phyloP scores from a whole-genome alignment of 2,888 invertebrate genomes.

The Caenorhabditis sp. region DNA sequence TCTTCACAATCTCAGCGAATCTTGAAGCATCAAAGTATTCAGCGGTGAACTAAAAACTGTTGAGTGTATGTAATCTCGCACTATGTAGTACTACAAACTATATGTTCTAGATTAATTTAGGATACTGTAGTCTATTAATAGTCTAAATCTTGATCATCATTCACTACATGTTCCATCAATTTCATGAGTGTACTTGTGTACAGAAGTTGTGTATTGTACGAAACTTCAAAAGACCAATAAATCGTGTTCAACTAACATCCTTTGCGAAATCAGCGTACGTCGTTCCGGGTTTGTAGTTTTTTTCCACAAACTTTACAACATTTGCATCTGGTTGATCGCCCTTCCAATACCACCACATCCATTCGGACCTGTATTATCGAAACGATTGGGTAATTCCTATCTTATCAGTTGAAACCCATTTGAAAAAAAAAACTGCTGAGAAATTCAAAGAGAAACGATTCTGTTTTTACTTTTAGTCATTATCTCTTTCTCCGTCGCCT shows the following conservation, averaged over 20 bases:
- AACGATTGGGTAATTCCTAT: slow-evolving; percentile 15
- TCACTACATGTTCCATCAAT: too few relatives aligned
- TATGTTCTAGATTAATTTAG: too few relatives aligned
- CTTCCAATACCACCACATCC: slow-evolving; percentile 86
- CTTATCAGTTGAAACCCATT: background rate
- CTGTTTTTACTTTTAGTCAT: slow-evolving; percentile 26
- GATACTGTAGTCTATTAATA: too few relatives aligned
- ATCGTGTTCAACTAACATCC: slow-evolving; percentile 69
- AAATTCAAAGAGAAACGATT: slow-evolving; percentile 1
- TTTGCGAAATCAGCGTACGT: slow-evolving; percentile 93
- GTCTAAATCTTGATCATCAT: too few relatives aligned
- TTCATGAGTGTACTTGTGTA: too few relatives aligned
- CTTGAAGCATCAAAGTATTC: slow-evolving; percentile 91
- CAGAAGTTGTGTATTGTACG: too few relatives aligned
- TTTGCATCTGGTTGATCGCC: slow-evolving; percentile 73
- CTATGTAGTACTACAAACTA: too few relatives aligned
- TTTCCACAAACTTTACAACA: slow-evolving; percentile 88
- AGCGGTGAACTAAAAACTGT: slow-evolving; percentile 88
- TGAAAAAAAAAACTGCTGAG: slow-evolving; percentile 1
- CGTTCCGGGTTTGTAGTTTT: slow-evolving; percentile 91
- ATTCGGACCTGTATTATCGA: slow-evolving; percentile 87
- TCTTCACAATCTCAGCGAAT: slow-evolving; percentile 91
- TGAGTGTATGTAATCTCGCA: too few relatives aligned
- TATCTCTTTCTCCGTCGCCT: background rate
- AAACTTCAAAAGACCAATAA: slow-evolving; percentile 14